Evolutionary conservation across 1,140 invertebrate genomes (phyloP).

Genomic region (Drosophila leontia): DNA sequence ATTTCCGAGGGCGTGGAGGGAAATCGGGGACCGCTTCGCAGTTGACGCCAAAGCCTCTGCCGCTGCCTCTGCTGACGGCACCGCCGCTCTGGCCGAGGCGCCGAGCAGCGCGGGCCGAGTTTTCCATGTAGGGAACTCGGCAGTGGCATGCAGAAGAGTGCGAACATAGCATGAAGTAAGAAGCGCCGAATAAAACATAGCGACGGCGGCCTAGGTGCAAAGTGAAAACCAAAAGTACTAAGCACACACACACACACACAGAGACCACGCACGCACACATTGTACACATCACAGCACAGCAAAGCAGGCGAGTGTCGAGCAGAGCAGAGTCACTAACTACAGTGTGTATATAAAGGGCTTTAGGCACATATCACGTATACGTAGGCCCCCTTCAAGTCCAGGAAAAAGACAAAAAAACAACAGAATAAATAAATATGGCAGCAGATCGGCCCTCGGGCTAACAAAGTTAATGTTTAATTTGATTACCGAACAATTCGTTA

Average conservation of each 20-base stretch:
- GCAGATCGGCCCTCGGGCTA: conserved; percentile 5
- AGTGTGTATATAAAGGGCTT: conserved; percentile 29
- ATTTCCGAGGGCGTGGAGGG: conserved; percentile 55
- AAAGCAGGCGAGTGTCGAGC: conserved; percentile 22
- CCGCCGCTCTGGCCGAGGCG: conserved; percentile 19
- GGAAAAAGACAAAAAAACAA: neutral
- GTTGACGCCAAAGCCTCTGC: conserved; percentile 29
- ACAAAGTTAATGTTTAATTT: conserved; percentile 49
- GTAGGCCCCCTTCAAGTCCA: conserved; percentile 2
- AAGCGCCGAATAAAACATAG: conserved; percentile 76
- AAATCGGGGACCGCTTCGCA: neutral
- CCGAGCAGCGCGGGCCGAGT: conserved; percentile 49
- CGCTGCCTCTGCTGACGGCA: conserved; percentile 24
- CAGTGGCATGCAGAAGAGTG: conserved; percentile 80
- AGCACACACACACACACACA: conserved; percentile 49
- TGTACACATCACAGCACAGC: conserved; percentile 15
- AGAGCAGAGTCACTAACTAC: conserved; percentile 29
- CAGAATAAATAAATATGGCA: conserved; percentile 4
- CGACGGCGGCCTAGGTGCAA: conserved; percentile 65
- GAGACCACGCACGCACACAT: conserved; percentile 18
- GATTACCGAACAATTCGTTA: conserved; percentile 67
- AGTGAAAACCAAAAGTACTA: conserved; percentile 75
- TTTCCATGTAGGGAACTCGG: conserved; percentile 80
- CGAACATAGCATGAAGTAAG: conserved; percentile 82
- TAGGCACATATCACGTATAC: conserved; percentile 22